Evolutionary conservation across 2,888 invertebrate genomes (phyloP).

Genomic region (Philaethria dido): DNA sequence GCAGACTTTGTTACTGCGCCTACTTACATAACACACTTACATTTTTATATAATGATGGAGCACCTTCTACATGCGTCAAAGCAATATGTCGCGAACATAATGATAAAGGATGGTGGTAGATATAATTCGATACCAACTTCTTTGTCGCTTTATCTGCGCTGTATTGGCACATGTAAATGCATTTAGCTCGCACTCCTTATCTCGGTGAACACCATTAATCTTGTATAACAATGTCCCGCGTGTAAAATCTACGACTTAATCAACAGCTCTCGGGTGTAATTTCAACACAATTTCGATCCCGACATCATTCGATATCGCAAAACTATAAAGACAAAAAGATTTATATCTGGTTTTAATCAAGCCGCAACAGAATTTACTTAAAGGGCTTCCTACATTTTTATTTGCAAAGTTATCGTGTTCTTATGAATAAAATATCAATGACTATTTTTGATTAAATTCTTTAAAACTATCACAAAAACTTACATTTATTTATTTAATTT

Average conservation of each 20-base stretch:
- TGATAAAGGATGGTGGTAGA: conserved; percentile 51
- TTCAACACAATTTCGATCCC: conserved; percentile 59
- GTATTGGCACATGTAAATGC: conserved; percentile 83
- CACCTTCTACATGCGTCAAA: background rate
- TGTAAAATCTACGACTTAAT: conserved; percentile 75
- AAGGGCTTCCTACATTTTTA: conserved; percentile 40
- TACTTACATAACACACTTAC: too few relatives aligned
- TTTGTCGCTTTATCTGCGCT: conserved; percentile 79
- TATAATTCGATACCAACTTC: conserved; percentile 65
- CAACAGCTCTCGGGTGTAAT: conserved; percentile 58
- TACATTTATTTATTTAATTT: too few relatives aligned
- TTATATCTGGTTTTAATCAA: conserved; percentile 47
- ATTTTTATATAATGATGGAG: conserved; percentile 12
- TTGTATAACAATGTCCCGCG: conserved; percentile 79
- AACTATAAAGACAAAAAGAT: conserved; percentile 48
- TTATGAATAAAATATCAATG: conserved; percentile 25
- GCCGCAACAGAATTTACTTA: conserved; percentile 40
- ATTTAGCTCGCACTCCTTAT: conserved; percentile 82
- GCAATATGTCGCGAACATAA: conserved; percentile 36
- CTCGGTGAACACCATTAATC: conserved; percentile 79
- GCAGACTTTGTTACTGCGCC: too few relatives aligned
- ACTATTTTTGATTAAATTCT: conserved; percentile 28
- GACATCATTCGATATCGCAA: conserved; percentile 49
- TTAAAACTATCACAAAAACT: background rate
- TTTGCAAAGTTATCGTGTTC: conserved; percentile 33